Evolutionary conservation across 2,888 invertebrate species (phyloP), one percentile per base, ranked within the genome.

Genomic region (Mechanitis mazaeus): DNA sequence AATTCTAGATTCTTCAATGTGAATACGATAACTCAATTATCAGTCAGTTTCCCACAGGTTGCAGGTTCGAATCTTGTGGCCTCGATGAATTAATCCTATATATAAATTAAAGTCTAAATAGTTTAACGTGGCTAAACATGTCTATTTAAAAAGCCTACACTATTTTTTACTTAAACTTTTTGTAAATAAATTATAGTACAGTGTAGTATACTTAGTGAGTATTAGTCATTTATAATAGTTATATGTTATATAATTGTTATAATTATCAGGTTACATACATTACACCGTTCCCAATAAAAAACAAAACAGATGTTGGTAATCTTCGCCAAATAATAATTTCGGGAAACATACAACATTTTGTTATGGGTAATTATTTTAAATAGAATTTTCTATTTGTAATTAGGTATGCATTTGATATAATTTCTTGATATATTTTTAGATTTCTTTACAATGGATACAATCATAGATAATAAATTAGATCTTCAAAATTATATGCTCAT

Each of bases 181-280:
- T 20, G 20, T 20, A 20, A 20, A 20, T 20, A 20, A 20, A 20
- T 20, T 20, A 20, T 20, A 20, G 20, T 20, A 20, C 20, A 20
- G 20, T 20, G 20, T 20, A 20, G 20, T 20, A 20, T 20, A 20
- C 20, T 20, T 20, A 20, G 20, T 20, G 20, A 1, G 20, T 47
- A 46, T 31, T n/a, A 71, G 9, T 3, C 12, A 28, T 1, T 31
- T 28, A 12, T 42, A 38, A 20, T 12, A 33, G 42, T 45, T 11
- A 12, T 56, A 45, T 55, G 35, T 33, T 11, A 31, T 50, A 55
- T 31, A 1, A 12, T 45, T 53, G n/a, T 56, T 5, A 46, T 50
- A 45, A 3, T 53, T 70, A 67, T n/a, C 59, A 75, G 74, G 71
- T 74, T 4, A 74, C 74, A 7, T 73, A 72, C 54, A 64, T 72